A percentile compares a stretch with the other conserved stretches of the same genome.
These are phyloP conservation scores for Actias luna DNA, from an alignment of 2,888 invertebrate genomes.

Conservation along the genomic window DNA sequence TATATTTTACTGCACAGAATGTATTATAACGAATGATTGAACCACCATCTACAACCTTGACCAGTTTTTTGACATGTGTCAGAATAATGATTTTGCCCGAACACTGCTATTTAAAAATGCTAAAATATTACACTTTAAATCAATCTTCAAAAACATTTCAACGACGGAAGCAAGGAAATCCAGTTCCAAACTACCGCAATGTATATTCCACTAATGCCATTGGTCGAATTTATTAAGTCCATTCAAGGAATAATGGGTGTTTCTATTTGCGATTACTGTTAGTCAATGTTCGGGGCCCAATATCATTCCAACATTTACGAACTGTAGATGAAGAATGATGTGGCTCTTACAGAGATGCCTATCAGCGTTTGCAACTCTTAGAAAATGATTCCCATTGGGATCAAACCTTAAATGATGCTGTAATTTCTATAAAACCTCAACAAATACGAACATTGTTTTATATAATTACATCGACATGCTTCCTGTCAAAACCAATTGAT, in stretches of 20 bases:
- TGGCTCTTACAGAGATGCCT: constrained; percentile 14
- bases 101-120: constrained; percentile 23
- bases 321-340: constrained; percentile 17
- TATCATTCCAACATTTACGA: no score
- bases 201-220: constrained; percentile 20
- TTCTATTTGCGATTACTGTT: no score
- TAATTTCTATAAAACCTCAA: no score
- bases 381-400: no score
- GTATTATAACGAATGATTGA: not conserved
- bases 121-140: constrained; percentile 31
- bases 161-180: constrained; percentile 28
- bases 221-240: no score
- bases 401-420: no score
- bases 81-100: constrained; percentile 14
- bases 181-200: constrained; percentile 27
- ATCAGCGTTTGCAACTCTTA: constrained; percentile 15
- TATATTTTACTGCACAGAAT: constrained; percentile 16
- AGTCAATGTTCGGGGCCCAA: no score
- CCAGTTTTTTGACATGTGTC: constrained; percentile 10
- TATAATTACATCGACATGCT: no score
- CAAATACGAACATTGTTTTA: no score
- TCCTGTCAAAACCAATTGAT: no score
- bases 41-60: constrained; percentile 18
- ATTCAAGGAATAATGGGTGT: no score
- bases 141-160: constrained; percentile 27